Evolutionary conservation across 1,140 invertebrate species (phyloP), one percentile per base, ranked within the genome.

Genomic region (Venustaconcha ellipsiformis): DNA sequence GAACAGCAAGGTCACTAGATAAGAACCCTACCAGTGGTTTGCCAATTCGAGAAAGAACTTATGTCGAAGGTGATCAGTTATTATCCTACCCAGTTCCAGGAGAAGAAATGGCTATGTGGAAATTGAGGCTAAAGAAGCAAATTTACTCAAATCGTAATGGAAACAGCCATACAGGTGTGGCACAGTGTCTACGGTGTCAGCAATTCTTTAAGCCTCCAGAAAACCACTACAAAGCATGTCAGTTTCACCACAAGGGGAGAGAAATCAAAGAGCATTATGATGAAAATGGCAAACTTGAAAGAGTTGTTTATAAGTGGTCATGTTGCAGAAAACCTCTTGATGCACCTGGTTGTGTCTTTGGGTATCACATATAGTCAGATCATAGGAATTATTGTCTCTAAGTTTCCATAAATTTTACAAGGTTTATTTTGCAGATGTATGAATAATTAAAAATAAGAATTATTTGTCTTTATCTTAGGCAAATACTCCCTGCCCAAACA

Each of bases 161-260:
- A 17, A 66, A 77, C 64, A 67, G 58, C 57, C 37, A 70, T 37
- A 72, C 75, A 8, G 68, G 65, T 30, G 75, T 77, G 23, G 75
- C 78, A 20, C 80, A 91, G 91, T 89, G 80, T 72, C 70, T 83
- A 57, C 77, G 84, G 26, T 86, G 84, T 67, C 81, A 83, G 58
- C 74, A 72, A 57, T 66, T 86, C 58, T 86, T 84, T 65, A 80
- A 81, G 23, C 77, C 69, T 8, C 67, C 71, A 12, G 84, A 86
- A 67, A 86, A 86, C 73, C 81, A 76, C 57, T 66, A 79, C 64
- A 80, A 72, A 76, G 80, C 83, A 23, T 86, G 84, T 66, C 77
- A 78, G 23, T 86, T 78, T 66, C 84, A 86, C 76, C 84, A 81
- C 30, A 84, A 84, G 62, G 83, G 81, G 0, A 67, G 81, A 20